A percentile compares a stretch with the other conserved stretches of the same genome.
Evolutionary conservation across 2,113 vertebrate species (phyloP).

Genomic region (Marcusenius ussheri): DNA sequence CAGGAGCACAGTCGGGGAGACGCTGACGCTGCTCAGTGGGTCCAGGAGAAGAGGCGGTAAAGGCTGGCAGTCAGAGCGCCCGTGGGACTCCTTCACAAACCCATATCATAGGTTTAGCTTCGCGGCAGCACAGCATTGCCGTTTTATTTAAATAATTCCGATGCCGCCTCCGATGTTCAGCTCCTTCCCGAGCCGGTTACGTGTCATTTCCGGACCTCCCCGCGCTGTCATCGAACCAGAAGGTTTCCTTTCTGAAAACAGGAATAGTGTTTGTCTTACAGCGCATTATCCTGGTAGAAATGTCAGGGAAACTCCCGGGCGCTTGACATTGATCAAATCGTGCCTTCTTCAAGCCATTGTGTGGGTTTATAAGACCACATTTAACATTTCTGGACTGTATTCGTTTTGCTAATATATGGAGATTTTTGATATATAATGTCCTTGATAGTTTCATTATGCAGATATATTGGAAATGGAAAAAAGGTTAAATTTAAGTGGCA

Average conservation of each 20-base stretch:
- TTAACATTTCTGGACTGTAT: background rate
- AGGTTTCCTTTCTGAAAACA: background rate
- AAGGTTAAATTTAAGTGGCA: background rate
- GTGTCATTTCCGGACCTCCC: background rate
- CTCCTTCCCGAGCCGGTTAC: background rate
- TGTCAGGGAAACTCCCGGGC: background rate
- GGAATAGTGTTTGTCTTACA: background rate
- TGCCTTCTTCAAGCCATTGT: background rate
- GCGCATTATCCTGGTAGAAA: background rate
- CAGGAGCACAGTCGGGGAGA: background rate
- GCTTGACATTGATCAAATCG: background rate
- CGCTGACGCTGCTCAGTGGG: background rate
- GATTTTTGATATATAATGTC: background rate
- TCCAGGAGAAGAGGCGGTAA: background rate
- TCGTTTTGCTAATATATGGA: background rate
- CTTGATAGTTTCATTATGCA: background rate
- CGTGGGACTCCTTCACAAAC: background rate
- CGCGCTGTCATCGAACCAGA: background rate
- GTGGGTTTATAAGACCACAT: background rate
- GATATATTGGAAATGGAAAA: constrained; percentile 9
- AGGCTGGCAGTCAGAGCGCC: background rate
- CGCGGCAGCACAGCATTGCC: background rate
- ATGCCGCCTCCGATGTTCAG: background rate
- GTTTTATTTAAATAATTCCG: background rate
- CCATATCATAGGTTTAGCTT: background rate